Base-by-base conservation (phyloP, 2,888 invertebrate genomes). In the Ophraella communa region DNA sequence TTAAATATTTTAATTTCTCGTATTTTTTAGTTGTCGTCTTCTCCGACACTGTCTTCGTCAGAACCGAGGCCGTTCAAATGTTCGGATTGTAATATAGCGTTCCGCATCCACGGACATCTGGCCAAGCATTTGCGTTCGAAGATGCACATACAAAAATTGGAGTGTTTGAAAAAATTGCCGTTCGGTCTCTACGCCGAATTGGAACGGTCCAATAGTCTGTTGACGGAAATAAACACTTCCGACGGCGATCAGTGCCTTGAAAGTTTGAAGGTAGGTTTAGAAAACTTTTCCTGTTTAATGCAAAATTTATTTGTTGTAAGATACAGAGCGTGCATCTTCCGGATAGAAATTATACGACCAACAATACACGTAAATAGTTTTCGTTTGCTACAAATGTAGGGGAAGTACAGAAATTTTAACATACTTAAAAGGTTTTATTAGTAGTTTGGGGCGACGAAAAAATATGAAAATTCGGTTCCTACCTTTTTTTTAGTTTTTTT, bases 61-160 rank as follows among this genome's bases (percentile, higher is more conserved):
- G 97, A 98, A 83, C 98, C 98, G 2, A 87, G 98, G 55, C 97
- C 98, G 17, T 98, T 97, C 81, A 94, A 96, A 77, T 98, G 98
- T 84, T 90, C 90, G 18, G 96, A 98, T 79, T 98, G 98, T 81
- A 94, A 94, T 79, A 94, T 96, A 73, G 97, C 96, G 7, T 98
- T 99, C 81, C 87, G 95, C 74, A 97, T 97, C 77, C 97, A 96
- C 78, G 98, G 98, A 0, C 98, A 98, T 82, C 84, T 99, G 76
- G 96, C 97, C 0, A 98, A 98, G 82, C 98, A 99, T 85, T 86
- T 98, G 66, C 89, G 98, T 62, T 96, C 96, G 69, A 96, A 96
- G 85, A 93, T 94, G 88, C 98, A 98, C 79, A 95, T 97, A 44
- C 94, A 94, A 89, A 91, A 94, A 76, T 85, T 97, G 68, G 97